These are phyloP conservation scores for Elaphurus davidianus DNA, from an alignment of 2,113 vertebrate genomes.

Conservation along the genomic window DNA sequence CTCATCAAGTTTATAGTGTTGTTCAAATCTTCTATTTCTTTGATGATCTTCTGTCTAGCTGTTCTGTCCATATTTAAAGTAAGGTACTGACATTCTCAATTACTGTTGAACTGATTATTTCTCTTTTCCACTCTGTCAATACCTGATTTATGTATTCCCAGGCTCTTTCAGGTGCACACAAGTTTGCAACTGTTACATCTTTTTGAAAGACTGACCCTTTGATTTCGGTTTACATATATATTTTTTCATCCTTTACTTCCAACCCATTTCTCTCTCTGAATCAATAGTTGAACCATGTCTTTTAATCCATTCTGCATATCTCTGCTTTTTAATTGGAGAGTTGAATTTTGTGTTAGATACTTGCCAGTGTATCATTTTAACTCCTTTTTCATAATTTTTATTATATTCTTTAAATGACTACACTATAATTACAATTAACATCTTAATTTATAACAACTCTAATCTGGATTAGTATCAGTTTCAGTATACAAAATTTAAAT, in stretches of 20 bases:
- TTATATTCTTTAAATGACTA: not conserved
- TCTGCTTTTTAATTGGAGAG: not conserved
- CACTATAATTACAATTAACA: not conserved
- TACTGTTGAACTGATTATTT: not conserved
- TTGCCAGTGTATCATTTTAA: not conserved
- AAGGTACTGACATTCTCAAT: not conserved
- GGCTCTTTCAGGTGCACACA: not conserved
- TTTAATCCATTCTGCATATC: not conserved
- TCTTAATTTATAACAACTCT: not conserved
- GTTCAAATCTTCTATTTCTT: not conserved
- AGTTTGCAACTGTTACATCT: not conserved
- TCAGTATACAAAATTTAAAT: not conserved
- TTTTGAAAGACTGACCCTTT: not conserved
- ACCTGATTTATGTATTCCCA: not conserved
- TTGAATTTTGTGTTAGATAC: not conserved
- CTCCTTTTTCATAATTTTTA: not conserved
- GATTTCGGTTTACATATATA: not conserved
- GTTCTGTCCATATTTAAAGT: not conserved
- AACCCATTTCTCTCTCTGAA: not conserved
- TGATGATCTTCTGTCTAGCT: not conserved
- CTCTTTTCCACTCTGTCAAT: not conserved
- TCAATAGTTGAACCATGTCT: not conserved
- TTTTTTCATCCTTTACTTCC: not conserved
- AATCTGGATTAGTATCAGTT: not conserved
- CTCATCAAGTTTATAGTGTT: not conserved